These are phyloP conservation scores for Phallusia fumigata DNA, from an alignment of 23 tunicate species.

Conservation along the genomic window DNA sequence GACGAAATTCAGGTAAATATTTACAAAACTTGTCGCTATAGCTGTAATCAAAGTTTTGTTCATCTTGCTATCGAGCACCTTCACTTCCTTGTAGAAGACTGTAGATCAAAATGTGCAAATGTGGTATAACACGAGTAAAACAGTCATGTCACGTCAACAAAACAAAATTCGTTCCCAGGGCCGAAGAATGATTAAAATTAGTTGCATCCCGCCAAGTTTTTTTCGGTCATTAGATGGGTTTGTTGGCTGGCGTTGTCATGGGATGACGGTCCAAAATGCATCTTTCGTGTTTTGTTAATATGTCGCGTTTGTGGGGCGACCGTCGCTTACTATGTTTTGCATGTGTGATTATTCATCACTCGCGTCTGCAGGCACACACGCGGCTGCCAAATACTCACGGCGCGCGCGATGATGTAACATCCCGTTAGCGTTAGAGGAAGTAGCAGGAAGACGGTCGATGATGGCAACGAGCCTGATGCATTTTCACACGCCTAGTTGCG, in stretches of 20 bases:
- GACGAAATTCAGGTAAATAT: constrained; percentile 37
- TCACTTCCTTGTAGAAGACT: too few species aligned
- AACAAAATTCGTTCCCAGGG: too few species aligned
- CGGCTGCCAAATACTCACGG: background rate
- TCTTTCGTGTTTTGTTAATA: background rate
- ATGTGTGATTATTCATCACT: background rate
- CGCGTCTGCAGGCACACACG: background rate
- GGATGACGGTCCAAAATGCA: background rate
- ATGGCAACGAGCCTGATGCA: background rate
- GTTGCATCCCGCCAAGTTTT: too few species aligned
- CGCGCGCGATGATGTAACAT: background rate
- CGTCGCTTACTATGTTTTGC: constrained; percentile 12
- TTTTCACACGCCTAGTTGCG: background rate
- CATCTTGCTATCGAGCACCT: too few species aligned
- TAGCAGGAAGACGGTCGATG: constrained; percentile 5
- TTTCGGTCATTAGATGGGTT: too few species aligned
- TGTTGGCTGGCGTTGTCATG: background rate
- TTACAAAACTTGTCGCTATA: too few species aligned
- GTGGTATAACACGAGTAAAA: too few species aligned
- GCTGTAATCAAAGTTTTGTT: too few species aligned
- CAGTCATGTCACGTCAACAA: too few species aligned
- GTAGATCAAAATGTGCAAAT: too few species aligned
- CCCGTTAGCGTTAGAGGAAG: background rate
- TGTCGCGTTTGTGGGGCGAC: background rate
- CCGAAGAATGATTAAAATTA: too few species aligned